A percentile compares a stretch with the other conserved stretches of the same genome.
phyloP scores from a whole-genome alignment of 2,113 vertebrate species.

The Macrotis lagotis region DNA sequence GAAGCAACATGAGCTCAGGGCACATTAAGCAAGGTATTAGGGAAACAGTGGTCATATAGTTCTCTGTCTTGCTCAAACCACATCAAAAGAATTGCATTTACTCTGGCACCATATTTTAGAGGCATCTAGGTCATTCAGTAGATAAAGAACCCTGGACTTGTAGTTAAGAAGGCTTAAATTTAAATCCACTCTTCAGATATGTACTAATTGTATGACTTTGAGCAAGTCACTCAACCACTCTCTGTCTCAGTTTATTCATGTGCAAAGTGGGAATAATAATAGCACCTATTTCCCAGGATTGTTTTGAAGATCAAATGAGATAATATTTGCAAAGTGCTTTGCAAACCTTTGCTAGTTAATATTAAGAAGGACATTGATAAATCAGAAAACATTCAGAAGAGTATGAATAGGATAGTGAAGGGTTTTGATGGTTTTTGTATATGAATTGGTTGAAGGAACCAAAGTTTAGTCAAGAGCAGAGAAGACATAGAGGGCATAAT shows the following conservation, averaged over 20 bases:
- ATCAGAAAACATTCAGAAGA: not conserved
- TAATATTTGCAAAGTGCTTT: not conserved
- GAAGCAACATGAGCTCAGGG: not conserved
- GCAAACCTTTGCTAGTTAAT: not conserved
- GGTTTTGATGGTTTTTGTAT: not conserved
- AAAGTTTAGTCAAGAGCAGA: not conserved
- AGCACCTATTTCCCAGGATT: not conserved
- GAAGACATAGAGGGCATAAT: not conserved
- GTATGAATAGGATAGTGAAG: not conserved
- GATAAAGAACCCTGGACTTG: not conserved
- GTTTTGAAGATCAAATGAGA: not conserved
- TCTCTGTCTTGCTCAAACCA: too few species aligned
- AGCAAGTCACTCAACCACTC: not conserved
- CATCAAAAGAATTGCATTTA: not conserved
- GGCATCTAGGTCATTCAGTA: not conserved
- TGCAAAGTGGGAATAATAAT: not conserved
- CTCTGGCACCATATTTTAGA: not conserved
- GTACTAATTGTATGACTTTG: not conserved
- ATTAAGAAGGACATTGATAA: not conserved
- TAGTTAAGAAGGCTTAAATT: not conserved
- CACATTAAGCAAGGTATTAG: too few species aligned
- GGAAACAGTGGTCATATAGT: too few species aligned
- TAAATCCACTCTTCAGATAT: not conserved
- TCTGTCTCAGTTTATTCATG: not conserved
- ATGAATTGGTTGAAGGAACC: not conserved